Percentiles rank a stretch among this genome's conserved stretches.
Conservation (phyloP, 2,888 invertebrate species). For the Eurytoma adleriae region DNA sequence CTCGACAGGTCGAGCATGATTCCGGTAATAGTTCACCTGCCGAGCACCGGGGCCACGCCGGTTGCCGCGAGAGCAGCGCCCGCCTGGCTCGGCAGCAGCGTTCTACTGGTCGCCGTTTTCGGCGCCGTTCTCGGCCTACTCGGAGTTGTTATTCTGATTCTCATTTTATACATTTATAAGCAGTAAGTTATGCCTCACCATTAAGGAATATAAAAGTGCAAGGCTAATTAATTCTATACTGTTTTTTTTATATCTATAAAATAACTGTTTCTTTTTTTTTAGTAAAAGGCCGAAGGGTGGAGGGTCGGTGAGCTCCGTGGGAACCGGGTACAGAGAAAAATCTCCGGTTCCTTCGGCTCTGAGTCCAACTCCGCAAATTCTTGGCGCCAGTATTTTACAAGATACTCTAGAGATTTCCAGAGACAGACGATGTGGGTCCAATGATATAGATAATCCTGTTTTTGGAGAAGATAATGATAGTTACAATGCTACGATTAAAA, state of each 20-base stretch:
- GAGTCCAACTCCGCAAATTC: slow-evolving; percentile 75
- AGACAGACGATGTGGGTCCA: slow-evolving; percentile 74
- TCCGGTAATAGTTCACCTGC: slow-evolving; percentile 77
- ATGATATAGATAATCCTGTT: slow-evolving; percentile 77
- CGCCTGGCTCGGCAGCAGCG: slow-evolving; percentile 76
- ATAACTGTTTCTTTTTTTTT: slow-evolving; percentile 3
- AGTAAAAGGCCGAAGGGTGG: slow-evolving; percentile 71
- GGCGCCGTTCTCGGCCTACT: slow-evolving; percentile 86
- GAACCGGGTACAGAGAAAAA: slow-evolving; percentile 72
- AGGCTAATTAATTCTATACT: background rate
- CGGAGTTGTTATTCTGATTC: slow-evolving; percentile 84
- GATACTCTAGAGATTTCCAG: slow-evolving; percentile 74
- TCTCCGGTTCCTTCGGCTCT: slow-evolving; percentile 71
- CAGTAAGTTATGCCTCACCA: slow-evolving; percentile 78
- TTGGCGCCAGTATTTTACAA: slow-evolving; percentile 78
- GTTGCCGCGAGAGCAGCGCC: slow-evolving; percentile 76
- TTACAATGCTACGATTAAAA: slow-evolving; percentile 80
- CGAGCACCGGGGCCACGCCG: slow-evolving; percentile 68
- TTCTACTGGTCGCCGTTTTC: slow-evolving; percentile 80
- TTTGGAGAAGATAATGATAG: slow-evolving; percentile 72
- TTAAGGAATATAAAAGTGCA: too few relatives aligned
- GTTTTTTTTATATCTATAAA: background rate
- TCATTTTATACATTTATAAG: slow-evolving; percentile 88
- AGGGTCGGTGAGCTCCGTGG: slow-evolving; percentile 71
- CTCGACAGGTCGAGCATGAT: slow-evolving; percentile 72